Evolutionary conservation across 2,888 invertebrate genomes (phyloP).

Genomic region (Dasypolia templi): DNA sequence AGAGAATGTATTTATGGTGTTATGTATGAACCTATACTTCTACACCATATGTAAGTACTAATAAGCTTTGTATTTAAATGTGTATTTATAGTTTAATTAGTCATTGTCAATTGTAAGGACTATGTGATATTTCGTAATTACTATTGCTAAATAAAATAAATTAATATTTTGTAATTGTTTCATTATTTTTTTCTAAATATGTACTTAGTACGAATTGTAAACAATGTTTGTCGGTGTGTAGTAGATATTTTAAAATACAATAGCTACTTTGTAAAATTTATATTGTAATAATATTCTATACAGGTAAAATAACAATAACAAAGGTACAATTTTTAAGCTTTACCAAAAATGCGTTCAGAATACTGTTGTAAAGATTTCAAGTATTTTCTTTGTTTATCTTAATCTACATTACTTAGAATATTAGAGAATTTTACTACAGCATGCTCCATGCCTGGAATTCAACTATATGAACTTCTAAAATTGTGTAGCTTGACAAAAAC

Average conservation of each 20-base stretch:
- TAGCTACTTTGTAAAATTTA: conserved; percentile 49
- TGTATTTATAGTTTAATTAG: conserved; percentile 69
- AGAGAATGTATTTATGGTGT: conserved; percentile 48
- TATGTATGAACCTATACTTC: conserved; percentile 45
- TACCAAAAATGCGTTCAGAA: conserved; percentile 43
- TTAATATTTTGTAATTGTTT: conserved; percentile 60
- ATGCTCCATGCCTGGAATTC: conserved; percentile 6
- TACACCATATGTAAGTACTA: conserved; percentile 22
- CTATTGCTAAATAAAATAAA: conserved; percentile 82
- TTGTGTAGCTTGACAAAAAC: conserved; percentile 18
- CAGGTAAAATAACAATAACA: conserved; percentile 59
- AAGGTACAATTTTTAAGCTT: conserved; percentile 50
- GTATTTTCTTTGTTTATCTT: conserved; percentile 42
- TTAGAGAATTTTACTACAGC: conserved; percentile 22
- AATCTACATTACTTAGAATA: conserved; percentile 59
- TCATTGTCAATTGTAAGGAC: conserved; percentile 81
- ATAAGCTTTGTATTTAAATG: conserved; percentile 57
- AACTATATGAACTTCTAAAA: conserved; percentile 19
- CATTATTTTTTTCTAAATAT: conserved; percentile 1
- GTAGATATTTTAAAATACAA: conserved; percentile 37
- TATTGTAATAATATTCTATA: conserved; percentile 62
- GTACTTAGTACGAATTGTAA: background rate
- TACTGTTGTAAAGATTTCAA: conserved; percentile 44
- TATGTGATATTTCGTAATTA: conserved; percentile 86
- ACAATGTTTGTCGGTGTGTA: background rate